A percentile compares a stretch with the other conserved stretches of the same genome.
Evolutionary conservation across 2,113 vertebrate species (phyloP).

Genomic region (Lota lota): DNA sequence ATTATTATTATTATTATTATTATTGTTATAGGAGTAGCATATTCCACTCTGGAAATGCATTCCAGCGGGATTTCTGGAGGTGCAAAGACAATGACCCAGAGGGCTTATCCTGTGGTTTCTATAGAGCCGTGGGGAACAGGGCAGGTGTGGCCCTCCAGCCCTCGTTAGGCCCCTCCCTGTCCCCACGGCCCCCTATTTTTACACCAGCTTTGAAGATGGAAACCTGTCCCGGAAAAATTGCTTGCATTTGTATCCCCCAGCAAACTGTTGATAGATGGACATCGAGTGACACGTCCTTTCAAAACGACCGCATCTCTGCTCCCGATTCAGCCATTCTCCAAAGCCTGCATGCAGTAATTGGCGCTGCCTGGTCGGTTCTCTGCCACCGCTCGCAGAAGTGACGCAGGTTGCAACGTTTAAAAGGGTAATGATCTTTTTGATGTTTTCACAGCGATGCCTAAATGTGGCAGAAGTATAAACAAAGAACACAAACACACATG

Average conservation of each 20-base stretch:
- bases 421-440: no score
- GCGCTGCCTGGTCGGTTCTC: no score
- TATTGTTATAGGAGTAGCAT: no score
- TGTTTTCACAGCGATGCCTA: no score
- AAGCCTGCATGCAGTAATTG: conserved; percentile 49
- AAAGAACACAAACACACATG: no score
- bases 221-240: conserved; percentile 65
- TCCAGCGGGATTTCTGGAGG: no score
- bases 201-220: conserved; percentile 61
- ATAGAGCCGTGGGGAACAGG: conserved; percentile 16
- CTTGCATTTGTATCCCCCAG: conserved; percentile 58
- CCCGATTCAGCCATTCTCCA: conserved; percentile 28
- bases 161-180: not conserved
- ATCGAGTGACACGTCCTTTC: conserved; percentile 56
- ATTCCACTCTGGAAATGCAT: no score
- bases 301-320: conserved; percentile 40
- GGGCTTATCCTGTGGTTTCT: not conserved
- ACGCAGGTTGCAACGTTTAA: no score
- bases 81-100: no score
- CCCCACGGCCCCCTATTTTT: conserved; percentile 55
- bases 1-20: no score
- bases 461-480: no score
- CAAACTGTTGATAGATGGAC: conserved; percentile 61
- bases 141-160: conserved; percentile 40
- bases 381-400: no score